Evolutionary conservation across 2,888 invertebrate species (phyloP).

Genomic region (Zaprionus obscuricornis): DNA sequence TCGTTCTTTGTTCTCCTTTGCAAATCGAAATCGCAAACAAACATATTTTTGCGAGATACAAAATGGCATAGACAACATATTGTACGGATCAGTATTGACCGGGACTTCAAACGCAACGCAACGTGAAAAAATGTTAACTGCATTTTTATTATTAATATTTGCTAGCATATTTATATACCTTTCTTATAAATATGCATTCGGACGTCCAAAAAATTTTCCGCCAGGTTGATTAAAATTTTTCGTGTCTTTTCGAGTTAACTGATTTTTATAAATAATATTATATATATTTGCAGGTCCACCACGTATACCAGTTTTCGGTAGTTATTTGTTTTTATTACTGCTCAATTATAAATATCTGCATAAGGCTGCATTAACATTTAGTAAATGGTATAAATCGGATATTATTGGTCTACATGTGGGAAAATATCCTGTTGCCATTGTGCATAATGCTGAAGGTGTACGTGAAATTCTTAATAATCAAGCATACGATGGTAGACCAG

Average conservation of each 20-base stretch:
- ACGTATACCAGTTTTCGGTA: constrained; percentile 86
- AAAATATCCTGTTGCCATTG: constrained; percentile 83
- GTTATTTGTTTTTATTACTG: constrained; percentile 86
- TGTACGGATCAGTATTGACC: constrained; percentile 32
- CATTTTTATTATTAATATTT: constrained; percentile 79
- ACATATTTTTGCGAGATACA: constrained; percentile 6
- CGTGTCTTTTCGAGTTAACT: background rate
- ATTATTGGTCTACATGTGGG: constrained; percentile 86
- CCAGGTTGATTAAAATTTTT: constrained; percentile 84
- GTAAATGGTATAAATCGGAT: constrained; percentile 86
- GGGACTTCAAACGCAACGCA: constrained; percentile 15
- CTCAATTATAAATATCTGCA: constrained; percentile 85
- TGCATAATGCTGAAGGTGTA: constrained; percentile 85
- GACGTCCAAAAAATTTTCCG: constrained; percentile 85
- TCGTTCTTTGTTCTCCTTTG: too few relatives aligned
- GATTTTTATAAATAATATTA: background rate
- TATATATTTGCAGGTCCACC: constrained; percentile 85
- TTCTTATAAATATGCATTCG: constrained; percentile 82
- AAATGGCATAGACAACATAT: background rate
- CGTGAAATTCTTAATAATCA: constrained; percentile 86
- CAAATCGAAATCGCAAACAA: too few relatives aligned
- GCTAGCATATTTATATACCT: constrained; percentile 81
- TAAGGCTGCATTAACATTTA: constrained; percentile 84
- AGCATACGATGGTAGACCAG: constrained; percentile 87
- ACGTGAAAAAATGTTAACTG: constrained; percentile 74